phyloP scores from a whole-genome alignment of 2,797 vertebrate species.

The Bradypus variegatus region DNA sequence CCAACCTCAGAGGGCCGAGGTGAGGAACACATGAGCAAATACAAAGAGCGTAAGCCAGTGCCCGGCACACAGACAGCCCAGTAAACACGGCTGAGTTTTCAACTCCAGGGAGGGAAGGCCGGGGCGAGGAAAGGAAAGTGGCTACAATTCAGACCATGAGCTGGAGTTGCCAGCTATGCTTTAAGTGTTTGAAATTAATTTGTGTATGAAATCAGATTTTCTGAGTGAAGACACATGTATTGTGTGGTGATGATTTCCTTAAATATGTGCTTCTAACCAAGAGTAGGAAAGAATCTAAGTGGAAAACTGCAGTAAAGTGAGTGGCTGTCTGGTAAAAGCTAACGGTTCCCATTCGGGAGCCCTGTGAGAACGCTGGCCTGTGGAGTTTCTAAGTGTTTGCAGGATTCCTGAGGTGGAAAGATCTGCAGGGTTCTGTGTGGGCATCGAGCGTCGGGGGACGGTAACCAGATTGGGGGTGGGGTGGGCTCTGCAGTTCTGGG shows the following conservation, averaged over 20 bases:
- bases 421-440: fast-evolving
- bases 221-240: neutral
- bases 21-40: neutral
- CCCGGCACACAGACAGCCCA: fast-evolving
- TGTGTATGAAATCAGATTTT: neutral
- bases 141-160: fast-evolving
- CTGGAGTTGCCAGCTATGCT: fast-evolving
- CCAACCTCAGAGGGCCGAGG: neutral
- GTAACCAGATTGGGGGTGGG: fast-evolving
- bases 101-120: fast-evolving
- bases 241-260: neutral
- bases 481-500: neutral
- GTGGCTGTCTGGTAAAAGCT: neutral
- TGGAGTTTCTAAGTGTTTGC: no score
- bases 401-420: no score
- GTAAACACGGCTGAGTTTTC: neutral
- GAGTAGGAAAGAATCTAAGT: neutral
- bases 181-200: neutral
- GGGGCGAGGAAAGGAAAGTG: fast-evolving
- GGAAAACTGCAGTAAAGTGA: neutral
- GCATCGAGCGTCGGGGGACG: fast-evolving
- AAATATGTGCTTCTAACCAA: neutral
- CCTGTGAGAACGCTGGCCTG: no score
- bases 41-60: neutral
- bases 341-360: neutral